These are phyloP conservation scores for Arenaria interpres DNA, from an alignment of 2,113 vertebrate genomes.

Conservation along the genomic window DNA sequence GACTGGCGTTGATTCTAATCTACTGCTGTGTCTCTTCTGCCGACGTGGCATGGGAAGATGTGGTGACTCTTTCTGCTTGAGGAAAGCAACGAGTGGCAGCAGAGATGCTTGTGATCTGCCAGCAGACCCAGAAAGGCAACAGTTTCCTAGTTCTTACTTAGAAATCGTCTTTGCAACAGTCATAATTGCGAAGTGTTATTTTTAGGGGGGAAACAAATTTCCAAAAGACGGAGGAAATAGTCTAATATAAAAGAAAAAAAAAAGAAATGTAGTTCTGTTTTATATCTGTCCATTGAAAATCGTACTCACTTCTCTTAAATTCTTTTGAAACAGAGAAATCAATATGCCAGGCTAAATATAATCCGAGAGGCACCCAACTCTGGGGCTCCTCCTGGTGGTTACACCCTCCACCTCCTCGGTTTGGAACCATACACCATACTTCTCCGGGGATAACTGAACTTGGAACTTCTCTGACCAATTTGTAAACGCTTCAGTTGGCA, in stretches of 20 bases:
- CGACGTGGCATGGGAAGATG: background rate
- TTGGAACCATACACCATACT: background rate
- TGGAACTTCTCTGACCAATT: background rate
- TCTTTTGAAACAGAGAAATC: background rate
- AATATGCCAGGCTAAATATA: background rate
- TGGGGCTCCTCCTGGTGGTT: background rate
- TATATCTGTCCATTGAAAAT: background rate
- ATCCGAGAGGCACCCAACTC: background rate
- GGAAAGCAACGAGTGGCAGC: background rate
- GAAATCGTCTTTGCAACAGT: background rate
- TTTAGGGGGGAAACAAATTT: background rate
- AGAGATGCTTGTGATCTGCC: background rate
- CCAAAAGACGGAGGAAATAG: background rate
- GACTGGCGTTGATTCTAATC: background rate
- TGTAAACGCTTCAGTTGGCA: background rate
- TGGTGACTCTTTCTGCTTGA: background rate
- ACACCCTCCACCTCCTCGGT: background rate
- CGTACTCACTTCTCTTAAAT: background rate
- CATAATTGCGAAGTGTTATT: background rate
- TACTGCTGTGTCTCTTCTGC: background rate
- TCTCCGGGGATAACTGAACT: background rate
- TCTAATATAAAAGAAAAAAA: background rate
- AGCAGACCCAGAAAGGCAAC: background rate
- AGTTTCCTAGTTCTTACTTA: background rate
- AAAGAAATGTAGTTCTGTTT: background rate